Evolutionary conservation across 30 jellyfish, hydroid and myxozoan genomes (phyloP).

Genomic region (Aurelia sp.): DNA sequence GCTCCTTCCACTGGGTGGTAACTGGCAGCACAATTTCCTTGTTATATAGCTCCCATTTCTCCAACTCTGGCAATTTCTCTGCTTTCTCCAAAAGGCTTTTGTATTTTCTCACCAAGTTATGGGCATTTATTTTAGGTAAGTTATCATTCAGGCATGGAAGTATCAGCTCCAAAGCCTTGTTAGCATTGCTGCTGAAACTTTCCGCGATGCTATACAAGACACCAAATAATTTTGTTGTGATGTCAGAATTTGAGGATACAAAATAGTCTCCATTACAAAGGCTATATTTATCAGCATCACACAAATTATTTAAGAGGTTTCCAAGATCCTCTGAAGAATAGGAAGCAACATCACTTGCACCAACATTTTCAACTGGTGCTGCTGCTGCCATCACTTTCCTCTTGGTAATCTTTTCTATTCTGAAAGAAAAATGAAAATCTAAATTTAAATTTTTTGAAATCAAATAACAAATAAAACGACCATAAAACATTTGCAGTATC

Average conservation of each 20-base stretch:
- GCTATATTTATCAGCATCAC: conserved; percentile 1
- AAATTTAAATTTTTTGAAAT: too few species aligned
- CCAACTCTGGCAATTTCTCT: neutral
- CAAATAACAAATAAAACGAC: too few species aligned
- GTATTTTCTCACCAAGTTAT: neutral
- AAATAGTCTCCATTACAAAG: neutral
- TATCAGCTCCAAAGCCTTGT: conserved; percentile 2
- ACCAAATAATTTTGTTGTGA: neutral
- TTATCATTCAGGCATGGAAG: conserved; percentile 6
- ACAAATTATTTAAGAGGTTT: neutral
- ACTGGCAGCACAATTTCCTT: neutral
- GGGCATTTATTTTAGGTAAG: neutral
- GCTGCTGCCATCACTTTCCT: too few species aligned
- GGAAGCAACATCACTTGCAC: too few species aligned
- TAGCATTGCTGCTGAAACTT: neutral
- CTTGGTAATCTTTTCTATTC: too few species aligned
- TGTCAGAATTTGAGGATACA: neutral
- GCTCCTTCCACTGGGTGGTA: too few species aligned
- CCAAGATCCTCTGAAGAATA: neutral
- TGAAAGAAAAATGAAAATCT: too few species aligned
- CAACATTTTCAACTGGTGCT: too few species aligned
- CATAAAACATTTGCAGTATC: too few species aligned
- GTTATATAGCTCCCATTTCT: neutral
- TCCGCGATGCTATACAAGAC: neutral
- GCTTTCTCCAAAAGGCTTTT: neutral